Evolutionary conservation across 2,113 vertebrate genomes (phyloP), one percentile per base, ranked within the genome.

Genomic region (Oceanites oceanicus): DNA sequence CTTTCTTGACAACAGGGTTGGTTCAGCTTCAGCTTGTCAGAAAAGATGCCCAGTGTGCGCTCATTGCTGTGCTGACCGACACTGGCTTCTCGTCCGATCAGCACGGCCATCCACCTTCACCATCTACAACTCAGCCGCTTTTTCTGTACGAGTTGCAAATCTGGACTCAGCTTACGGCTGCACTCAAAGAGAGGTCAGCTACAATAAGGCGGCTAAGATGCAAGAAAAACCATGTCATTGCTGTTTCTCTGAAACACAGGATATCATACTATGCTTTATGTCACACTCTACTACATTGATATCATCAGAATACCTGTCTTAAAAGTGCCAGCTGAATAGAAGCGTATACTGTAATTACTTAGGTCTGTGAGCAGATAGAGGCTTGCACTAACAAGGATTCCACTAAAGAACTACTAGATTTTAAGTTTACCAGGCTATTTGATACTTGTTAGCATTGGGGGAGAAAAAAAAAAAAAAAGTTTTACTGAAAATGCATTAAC

Each of bases 121-220:
- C 61, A 44, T 4, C 61, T 10, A 19, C 44, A 65, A 1, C 50
- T 71, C 71, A 32, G 56, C 7, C 0, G 3, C n/a, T 75, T 22
- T 53, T 23, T 56, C 63, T 18, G 1, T 20, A 40, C 0, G 0
- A 30, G 56, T 2, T 59, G 30, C 7, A 11, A 10, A 53, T 3
- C 29, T 63, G 44, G 32, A 34, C 38, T 50, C 47, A 38, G 40
- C 32, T 85, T 13, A 65, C 0, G 5, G 70, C n/a, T 66, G 26
- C 55, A 42, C 34, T 29, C 3, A 2, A 42, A 20, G 38, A 63
- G 17, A 65, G 30, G 20, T 13, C 3, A 11, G 29, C 42, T 32
- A 44, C 38, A 73, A 80, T 58, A 53, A 80, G 15, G 22, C 11
- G 22, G 29, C 47, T n/a, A 23, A 20, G 15, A 44, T 38, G 27